These are phyloP conservation scores for Sceloporus tristichus DNA, from an alignment of 2,113 vertebrate genomes.

Conservation along the genomic window DNA sequence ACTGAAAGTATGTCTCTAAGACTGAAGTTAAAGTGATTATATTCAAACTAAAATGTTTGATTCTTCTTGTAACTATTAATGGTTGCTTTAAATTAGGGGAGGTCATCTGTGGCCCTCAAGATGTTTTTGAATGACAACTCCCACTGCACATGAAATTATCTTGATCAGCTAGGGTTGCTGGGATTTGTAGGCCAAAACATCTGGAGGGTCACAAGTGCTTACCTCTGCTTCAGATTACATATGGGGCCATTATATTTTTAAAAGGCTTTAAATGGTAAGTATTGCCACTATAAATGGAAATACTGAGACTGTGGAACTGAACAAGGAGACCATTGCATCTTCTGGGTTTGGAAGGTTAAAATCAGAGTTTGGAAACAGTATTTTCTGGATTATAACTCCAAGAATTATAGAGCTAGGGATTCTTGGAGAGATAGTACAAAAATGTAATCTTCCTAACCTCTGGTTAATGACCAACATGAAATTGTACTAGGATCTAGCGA, in stretches of 20 bases:
- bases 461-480: conserved; percentile 28
- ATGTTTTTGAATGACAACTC: neutral
- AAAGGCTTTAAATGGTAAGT: no score
- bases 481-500: neutral
- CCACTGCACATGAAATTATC: neutral
- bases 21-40: conserved; percentile 49
- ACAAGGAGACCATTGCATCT: neutral
- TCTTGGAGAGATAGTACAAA: no score
- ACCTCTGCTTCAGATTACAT: neutral
- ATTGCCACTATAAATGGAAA: conserved; percentile 16
- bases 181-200: neutral
- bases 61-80: conserved; percentile 14
- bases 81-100: neutral
- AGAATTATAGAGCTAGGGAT: no score
- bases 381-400: no score
- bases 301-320: conserved; percentile 18
- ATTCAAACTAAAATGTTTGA: conserved; percentile 53
- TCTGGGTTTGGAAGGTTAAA: conserved; percentile 14
- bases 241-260: no score
- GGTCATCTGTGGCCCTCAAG: neutral
- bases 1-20: conserved; percentile 73
- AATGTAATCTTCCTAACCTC: no score
- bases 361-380: no score
- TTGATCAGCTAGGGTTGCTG: neutral
- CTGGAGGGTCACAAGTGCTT: neutral